Base-by-base conservation (phyloP, 1,140 invertebrate species). In the Cecropterus lyciades region DNA sequence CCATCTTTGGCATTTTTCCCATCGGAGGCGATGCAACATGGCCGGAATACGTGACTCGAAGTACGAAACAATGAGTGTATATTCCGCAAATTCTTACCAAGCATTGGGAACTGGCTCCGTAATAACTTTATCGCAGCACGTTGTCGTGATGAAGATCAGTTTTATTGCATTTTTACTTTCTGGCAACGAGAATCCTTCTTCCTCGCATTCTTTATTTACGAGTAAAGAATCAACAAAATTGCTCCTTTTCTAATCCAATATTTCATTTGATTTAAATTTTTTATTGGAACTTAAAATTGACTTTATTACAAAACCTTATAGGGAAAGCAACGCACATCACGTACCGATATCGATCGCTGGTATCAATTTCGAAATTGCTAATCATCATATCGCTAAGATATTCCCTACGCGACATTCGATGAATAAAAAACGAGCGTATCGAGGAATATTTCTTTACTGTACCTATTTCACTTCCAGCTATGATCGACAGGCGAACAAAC, bases 1-100 rank as follows among this genome's bases (percentile, higher is more conserved):
- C 65, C 66, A 73, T 71, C 72, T 71, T 68, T 74, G 70, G 70
- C 70, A 75, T 68, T 71, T 68, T 74, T 75, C 73, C 69, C 73
- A 70, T 62, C 52, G 46, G 70, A 60, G 55, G 59, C 45, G 57
- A 59, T 59, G 56, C 56, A 59, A 59, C 56, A 33, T n/a, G 40
- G 45, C 49, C 52, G 48, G 27, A 37, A 67, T 65, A 72, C 70
- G 70, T 72, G 70, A 67, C 70, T 67, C 46, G 53, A 13, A 42
- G 45, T 59, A 30, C 37, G 33, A 53, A 62, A 49, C 57, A 62
- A 62, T 62, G 57, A 62, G 57, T n/a, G n/a, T 40, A 20, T 1
- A 43, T 15, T 33, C 27, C 46, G 59, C 33, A 62, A 62, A 62
- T 62, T 51, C 45, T 62, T 62, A 62, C 27, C 57, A 37, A 45